phyloP scores from a whole-genome alignment of 1,140 invertebrate species.

The Scaptomyza pallida region DNA sequence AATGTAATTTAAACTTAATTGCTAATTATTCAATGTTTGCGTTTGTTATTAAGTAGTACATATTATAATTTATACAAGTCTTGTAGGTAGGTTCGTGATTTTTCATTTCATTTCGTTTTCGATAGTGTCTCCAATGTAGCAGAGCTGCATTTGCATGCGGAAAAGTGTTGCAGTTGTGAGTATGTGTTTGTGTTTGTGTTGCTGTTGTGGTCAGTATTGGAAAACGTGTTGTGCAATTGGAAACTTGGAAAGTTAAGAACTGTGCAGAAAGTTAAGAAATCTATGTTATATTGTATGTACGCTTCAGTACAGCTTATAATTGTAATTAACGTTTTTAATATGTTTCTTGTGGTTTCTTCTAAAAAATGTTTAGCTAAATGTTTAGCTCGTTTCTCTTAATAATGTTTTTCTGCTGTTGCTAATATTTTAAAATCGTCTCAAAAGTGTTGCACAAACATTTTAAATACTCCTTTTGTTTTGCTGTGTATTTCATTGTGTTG shows the following conservation, averaged over 20 bases:
- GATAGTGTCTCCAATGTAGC: constrained; percentile 56
- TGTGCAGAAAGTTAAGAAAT: constrained; percentile 59
- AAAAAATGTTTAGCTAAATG: constrained; percentile 59
- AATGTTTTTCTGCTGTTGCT: constrained; percentile 19
- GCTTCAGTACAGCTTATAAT: constrained; percentile 39
- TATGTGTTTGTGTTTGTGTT: constrained; percentile 30
- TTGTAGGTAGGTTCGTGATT: constrained; percentile 82
- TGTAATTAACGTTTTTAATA: constrained; percentile 51
- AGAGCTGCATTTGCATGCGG: constrained; percentile 36
- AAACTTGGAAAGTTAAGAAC: constrained; percentile 63
- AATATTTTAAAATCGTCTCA: constrained; percentile 40
- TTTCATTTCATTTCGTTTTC: constrained; percentile 46
- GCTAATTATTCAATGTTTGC: constrained; percentile 66
- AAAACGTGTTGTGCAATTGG: constrained; percentile 63
- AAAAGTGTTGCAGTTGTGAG: constrained; percentile 34
- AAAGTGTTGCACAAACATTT: constrained; percentile 78
- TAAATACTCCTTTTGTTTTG: constrained; percentile 48
- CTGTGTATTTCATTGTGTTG: constrained; percentile 31
- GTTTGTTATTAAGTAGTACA: constrained; percentile 26
- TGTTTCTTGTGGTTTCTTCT: constrained; percentile 18
- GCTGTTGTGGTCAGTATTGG: constrained; percentile 39
- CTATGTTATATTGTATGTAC: constrained; percentile 21
- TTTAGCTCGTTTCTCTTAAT: constrained; percentile 46
- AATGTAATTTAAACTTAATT: constrained; percentile 73
- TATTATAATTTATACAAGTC: constrained; percentile 78